Percentiles rank a stretch among this genome's conserved stretches.
These are phyloP conservation scores for Candoia aspera DNA, from an alignment of 2,113 vertebrate species.

Conservation along the genomic window DNA sequence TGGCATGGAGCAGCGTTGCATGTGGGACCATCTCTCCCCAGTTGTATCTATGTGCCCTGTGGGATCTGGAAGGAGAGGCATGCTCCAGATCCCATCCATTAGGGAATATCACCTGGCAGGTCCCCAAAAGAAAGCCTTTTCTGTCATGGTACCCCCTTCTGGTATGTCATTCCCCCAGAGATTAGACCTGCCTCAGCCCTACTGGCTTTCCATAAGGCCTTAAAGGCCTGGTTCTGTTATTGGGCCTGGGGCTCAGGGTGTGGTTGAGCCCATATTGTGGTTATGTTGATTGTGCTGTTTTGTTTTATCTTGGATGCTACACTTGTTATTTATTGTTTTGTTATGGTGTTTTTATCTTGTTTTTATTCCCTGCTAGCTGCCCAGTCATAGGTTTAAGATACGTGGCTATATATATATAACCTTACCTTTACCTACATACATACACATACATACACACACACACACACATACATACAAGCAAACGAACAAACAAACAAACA, in stretches of 20 bases:
- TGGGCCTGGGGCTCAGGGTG: not conserved
- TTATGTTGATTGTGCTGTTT: not conserved
- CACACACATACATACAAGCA: no score
- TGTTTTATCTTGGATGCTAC: not conserved
- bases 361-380: not conserved
- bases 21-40: not conserved
- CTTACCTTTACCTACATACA: no score
- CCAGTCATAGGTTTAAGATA: not conserved
- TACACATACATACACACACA: no score
- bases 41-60: not conserved
- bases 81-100: not conserved
- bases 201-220: not conserved
- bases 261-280: not conserved
- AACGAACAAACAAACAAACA: no score
- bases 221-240: not conserved
- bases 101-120: not conserved
- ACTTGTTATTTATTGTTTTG: not conserved
- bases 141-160: not conserved
- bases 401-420: not conserved
- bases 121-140: not conserved
- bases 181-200: not conserved
- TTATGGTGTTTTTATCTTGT: not conserved
- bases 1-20: not conserved
- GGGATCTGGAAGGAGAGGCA: not conserved
- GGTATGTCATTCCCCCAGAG: not conserved